phyloP scores from a whole-genome alignment of 2,797 vertebrate species.

The Ptychobarbus kaznakovi region DNA sequence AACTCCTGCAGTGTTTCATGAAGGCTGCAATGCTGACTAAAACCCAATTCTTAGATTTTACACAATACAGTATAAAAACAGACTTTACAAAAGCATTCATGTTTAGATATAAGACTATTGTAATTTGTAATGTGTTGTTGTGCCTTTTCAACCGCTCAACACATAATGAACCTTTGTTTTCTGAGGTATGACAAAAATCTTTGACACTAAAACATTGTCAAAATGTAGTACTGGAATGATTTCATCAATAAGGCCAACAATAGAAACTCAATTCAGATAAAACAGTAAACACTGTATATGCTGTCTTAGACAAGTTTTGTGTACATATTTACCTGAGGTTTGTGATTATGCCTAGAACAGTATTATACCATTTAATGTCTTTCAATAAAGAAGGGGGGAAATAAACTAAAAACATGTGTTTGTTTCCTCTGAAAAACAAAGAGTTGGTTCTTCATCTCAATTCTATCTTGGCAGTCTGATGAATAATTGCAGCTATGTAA shows the following conservation, averaged over 20 bases:
- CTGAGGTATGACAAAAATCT: not conserved
- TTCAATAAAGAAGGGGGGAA: not conserved
- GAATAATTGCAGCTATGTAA: not conserved
- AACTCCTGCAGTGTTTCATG: constrained; percentile 2
- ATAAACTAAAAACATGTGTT: not conserved
- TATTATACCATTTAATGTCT: not conserved
- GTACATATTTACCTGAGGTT: constrained; percentile 1
- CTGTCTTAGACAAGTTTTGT: not conserved
- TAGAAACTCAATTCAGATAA: not conserved
- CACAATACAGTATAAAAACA: not conserved
- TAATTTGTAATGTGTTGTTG: not conserved
- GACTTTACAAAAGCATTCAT: not conserved
- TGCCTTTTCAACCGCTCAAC: not conserved
- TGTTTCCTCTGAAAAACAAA: not conserved
- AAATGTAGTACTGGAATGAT: constrained; percentile 4
- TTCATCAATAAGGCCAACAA: constrained; percentile 3
- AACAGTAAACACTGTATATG: not conserved
- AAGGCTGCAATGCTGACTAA: not conserved
- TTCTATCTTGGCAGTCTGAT: not conserved
- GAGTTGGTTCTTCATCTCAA: not conserved
- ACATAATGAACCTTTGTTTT: constrained; percentile 8
- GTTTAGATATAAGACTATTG: not conserved
- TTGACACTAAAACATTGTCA: not conserved
- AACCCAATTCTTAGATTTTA: not conserved
- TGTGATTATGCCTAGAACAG: not conserved